These are phyloP conservation scores for Sphaeridia pumilis DNA, from an alignment of 2,888 invertebrate genomes.

Conservation along the genomic window DNA sequence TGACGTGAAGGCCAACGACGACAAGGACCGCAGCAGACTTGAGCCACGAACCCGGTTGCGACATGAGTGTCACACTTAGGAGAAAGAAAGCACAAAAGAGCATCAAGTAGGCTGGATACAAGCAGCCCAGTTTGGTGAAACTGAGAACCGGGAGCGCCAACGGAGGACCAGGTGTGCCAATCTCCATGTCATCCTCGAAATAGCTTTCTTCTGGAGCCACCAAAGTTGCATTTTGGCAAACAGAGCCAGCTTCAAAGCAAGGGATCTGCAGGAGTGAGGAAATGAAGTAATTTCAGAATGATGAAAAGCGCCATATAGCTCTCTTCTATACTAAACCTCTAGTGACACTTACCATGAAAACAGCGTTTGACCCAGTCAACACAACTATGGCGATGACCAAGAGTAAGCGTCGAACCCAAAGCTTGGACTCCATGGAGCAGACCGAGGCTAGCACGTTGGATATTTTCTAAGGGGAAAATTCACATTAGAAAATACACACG, in stretches of 20 bases:
- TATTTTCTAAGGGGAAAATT: conserved; percentile 28
- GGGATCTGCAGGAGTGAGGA: too few relatives aligned
- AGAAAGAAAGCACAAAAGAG: conserved; percentile 57
- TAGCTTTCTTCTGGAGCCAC: too few relatives aligned
- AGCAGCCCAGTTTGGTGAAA: conserved; percentile 41
- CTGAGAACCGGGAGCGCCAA: conserved; percentile 29
- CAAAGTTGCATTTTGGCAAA: conserved; percentile 20
- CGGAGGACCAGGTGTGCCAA: conserved; percentile 26
- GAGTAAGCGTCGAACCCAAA: conserved; percentile 46
- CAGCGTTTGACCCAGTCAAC: conserved; percentile 48
- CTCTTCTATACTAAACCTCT: too few relatives aligned
- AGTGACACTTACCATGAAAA: conserved; percentile 53
- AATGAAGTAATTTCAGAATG: background rate
- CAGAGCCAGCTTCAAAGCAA: conserved; percentile 26
- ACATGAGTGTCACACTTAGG: conserved; percentile 57
- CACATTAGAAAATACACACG: too few relatives aligned
- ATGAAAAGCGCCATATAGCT: too few relatives aligned
- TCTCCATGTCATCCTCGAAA: conserved; percentile 11
- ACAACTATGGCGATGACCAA: conserved; percentile 48
- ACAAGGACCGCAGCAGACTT: conserved; percentile 53
- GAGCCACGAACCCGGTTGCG: conserved; percentile 57
- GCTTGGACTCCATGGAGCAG: conserved; percentile 30
- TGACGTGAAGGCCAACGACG: conserved; percentile 46
- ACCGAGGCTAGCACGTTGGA: conserved; percentile 24
- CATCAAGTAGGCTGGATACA: conserved; percentile 62